A percentile compares a stretch with the other conserved stretches of the same genome.
phyloP scores from a whole-genome alignment of 2,797 vertebrate genomes.

The Pithecia hirsuta region DNA sequence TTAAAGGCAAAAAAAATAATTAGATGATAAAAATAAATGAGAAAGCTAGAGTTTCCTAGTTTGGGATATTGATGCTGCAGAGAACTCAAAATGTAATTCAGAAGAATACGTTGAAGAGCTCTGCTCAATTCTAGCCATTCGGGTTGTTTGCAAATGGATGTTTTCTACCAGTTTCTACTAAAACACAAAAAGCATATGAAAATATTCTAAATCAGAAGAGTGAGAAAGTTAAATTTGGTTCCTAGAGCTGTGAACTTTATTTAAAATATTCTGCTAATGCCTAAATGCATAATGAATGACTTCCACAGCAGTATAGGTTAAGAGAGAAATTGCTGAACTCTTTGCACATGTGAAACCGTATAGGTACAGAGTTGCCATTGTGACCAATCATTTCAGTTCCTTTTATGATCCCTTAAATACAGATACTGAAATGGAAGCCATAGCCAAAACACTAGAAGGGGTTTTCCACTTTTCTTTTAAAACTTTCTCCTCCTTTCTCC shows the following conservation, averaged over 20 bases:
- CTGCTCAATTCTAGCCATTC: background rate
- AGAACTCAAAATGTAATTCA: background rate
- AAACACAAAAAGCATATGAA: background rate
- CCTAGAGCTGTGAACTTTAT: background rate
- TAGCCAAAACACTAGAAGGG: background rate
- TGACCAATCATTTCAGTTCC: background rate
- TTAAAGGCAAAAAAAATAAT: slow-evolving; percentile 5
- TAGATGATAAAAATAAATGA: slow-evolving; percentile 4
- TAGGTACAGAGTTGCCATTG: background rate
- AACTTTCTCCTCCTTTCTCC: background rate
- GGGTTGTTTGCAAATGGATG: background rate
- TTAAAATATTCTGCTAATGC: background rate
- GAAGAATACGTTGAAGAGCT: background rate
- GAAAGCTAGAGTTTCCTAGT: background rate
- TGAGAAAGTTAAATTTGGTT: background rate
- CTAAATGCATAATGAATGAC: background rate
- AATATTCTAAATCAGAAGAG: background rate
- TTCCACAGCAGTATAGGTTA: background rate
- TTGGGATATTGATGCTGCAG: background rate
- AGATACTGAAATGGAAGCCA: background rate
- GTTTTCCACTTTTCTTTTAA: background rate
- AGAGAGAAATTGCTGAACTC: background rate
- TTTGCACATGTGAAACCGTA: background rate
- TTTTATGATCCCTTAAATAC: background rate
- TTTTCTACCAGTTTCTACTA: background rate